Base-by-base conservation (phyloP, 1,140 invertebrate genomes). In the Sycobia sp. region DNA sequence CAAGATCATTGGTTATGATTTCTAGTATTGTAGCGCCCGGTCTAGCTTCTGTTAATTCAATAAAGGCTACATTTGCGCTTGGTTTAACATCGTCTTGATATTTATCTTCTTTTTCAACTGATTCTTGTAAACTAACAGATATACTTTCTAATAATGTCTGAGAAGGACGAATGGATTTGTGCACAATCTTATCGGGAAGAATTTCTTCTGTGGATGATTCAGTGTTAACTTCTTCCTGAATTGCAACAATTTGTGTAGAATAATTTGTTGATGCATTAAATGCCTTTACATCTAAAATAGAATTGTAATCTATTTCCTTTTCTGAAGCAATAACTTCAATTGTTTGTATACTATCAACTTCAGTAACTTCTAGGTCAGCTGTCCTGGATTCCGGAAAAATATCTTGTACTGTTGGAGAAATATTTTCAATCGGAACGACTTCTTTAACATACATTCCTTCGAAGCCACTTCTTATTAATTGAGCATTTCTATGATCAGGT, bases 51-150 rank as follows among this genome's bases (percentile, higher is more conserved):
- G 77, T 73, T 14, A 86, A 66, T 67, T 85, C 80, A 32, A 86
- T 46, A 62, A 65, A 74, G 1, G 84, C 86, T 39, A 68, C 72
- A 69, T 86, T 86, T 27, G 61, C 58, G 38, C 82, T 80, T n/a
- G 84, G 84, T 66, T 71, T 74, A 4, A 76, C 34, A 20, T 83
- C 76, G 59, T 71, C 71, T 10, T 67, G 71, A 64, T 84, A 82
- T 62, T 79, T 59, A 46, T 76, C 76, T 81, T 88, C 87, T 67
- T 85, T 87, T 69, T 88, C 86, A 8, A 76, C 82, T 20, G 78
- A 67, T 74, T 85, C 74, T 67, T 84, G 79, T 67, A 86, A 71
- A 39, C 72, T 76, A 7, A 88, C 69, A 47, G 81, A 74, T 16
- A 89, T 49, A 58, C 82, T 80, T 77, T 87, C 81, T 20, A 85